phyloP scores from a whole-genome alignment of 30 jellyfish, hydroid and myxozoan species.

The Hydractinia symbiolongicarpus region DNA sequence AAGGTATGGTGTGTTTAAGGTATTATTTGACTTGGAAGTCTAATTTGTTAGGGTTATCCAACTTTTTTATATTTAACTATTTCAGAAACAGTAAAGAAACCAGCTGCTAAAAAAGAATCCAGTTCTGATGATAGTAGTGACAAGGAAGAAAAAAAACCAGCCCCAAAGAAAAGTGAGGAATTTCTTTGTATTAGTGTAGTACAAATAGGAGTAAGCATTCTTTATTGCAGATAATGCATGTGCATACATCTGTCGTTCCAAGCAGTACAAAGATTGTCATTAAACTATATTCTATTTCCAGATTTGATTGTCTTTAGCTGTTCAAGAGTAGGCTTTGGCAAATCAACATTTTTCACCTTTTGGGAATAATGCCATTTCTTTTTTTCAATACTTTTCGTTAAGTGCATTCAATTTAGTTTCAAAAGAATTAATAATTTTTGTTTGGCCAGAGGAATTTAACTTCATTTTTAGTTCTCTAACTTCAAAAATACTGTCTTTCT shows the following conservation, averaged over 20 bases:
- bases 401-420: too few species aligned
- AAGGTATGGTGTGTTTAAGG: background rate
- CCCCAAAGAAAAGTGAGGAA: conserved; percentile 13
- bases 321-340: too few species aligned
- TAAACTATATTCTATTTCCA: too few species aligned
- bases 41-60: background rate
- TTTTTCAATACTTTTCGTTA: too few species aligned
- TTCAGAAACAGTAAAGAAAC: conserved; percentile 18
- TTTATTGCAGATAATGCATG: background rate
- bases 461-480: too few species aligned
- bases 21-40: background rate
- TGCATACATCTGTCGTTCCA: background rate
- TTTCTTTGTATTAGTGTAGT: background rate
- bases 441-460: too few species aligned
- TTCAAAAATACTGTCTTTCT: too few species aligned
- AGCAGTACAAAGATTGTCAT: too few species aligned
- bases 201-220: background rate
- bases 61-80: background rate
- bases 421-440: too few species aligned
- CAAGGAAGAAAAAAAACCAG: conserved; percentile 35
- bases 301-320: too few species aligned
- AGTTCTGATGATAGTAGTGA: conserved; percentile 30
- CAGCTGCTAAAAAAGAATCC: conserved; percentile 31
- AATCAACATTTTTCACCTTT: too few species aligned
- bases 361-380: too few species aligned